These are phyloP conservation scores for Gryllus bimaculatus DNA, from an alignment of 1,140 invertebrate genomes.

Conservation along the genomic window DNA sequence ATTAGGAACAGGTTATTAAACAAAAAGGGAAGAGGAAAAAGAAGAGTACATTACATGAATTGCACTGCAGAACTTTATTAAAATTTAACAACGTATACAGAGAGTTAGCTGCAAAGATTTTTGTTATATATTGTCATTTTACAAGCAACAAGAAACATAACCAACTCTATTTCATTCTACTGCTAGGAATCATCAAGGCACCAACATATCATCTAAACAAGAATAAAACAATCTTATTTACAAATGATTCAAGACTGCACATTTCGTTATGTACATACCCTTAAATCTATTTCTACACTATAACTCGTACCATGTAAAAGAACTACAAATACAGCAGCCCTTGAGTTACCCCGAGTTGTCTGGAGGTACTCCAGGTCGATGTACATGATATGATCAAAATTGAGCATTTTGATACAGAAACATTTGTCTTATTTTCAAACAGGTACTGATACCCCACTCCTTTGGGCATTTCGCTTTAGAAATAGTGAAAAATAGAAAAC, in stretches of 20 bases:
- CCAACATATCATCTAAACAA: neutral
- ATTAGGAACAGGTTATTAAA: too few relatives aligned
- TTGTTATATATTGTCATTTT: too few relatives aligned
- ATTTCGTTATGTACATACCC: neutral
- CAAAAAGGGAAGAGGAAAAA: too few relatives aligned
- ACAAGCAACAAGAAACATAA: too few relatives aligned
- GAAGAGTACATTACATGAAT: too few relatives aligned
- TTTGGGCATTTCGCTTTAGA: neutral
- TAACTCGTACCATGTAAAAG: neutral
- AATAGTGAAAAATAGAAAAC: neutral
- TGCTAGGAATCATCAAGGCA: neutral
- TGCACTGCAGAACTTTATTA: too few relatives aligned
- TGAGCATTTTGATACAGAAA: neutral
- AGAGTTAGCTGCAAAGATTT: too few relatives aligned
- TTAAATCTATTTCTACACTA: neutral
- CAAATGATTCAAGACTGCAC: neutral
- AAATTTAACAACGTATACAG: too few relatives aligned
- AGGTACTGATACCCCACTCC: neutral
- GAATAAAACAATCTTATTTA: neutral
- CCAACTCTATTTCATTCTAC: too few relatives aligned
- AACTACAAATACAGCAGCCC: neutral
- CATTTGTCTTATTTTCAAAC: neutral
- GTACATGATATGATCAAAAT: neutral
- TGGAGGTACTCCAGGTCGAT: neutral
- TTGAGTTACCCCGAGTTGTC: neutral